phyloP scores from a whole-genome alignment of 2,888 invertebrate genomes.

The Torymus aiolomorphi region DNA sequence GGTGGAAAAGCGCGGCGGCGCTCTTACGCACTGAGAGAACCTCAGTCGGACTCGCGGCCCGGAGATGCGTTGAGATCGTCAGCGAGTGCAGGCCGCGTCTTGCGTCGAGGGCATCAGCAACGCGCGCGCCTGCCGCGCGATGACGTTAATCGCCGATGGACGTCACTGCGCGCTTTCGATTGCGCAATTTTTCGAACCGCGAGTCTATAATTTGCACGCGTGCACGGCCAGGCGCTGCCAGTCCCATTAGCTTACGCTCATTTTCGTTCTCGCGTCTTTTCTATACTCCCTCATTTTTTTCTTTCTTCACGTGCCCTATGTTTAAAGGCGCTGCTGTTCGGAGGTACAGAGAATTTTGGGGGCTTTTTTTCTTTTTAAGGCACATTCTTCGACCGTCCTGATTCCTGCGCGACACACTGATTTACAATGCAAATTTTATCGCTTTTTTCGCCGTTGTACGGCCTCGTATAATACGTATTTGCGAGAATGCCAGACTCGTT shows the following conservation, averaged over 20 bases:
- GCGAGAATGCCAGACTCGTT: too few species aligned
- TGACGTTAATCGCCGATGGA: slow-evolving; percentile 60
- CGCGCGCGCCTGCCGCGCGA: slow-evolving; percentile 53
- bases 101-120: background rate
- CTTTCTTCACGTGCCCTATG: background rate
- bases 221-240: background rate
- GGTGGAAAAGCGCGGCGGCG: too few species aligned
- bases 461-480: too few species aligned
- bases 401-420: slow-evolving; percentile 7
- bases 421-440: slow-evolving; percentile 35
- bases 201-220: slow-evolving; percentile 22
- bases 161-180: slow-evolving; percentile 58
- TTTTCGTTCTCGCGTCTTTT: background rate
- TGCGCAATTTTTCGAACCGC: slow-evolving; percentile 48
- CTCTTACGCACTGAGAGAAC: too few species aligned
- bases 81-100: too few species aligned
- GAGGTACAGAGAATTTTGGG: too few species aligned
- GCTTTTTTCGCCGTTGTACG: background rate
- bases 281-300: background rate
- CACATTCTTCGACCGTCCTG: background rate
- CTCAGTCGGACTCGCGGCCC: too few species aligned
- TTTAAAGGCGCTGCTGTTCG: too few species aligned
- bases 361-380: slow-evolving; percentile 2
- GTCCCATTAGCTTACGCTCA: slow-evolving; percentile 13
- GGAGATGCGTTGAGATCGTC: too few species aligned